Percentiles rank a stretch among this genome's conserved stretches.
phyloP scores from a whole-genome alignment of 53 echinoderm and acorn worm genomes.

The Hippasteria phrygiana region DNA sequence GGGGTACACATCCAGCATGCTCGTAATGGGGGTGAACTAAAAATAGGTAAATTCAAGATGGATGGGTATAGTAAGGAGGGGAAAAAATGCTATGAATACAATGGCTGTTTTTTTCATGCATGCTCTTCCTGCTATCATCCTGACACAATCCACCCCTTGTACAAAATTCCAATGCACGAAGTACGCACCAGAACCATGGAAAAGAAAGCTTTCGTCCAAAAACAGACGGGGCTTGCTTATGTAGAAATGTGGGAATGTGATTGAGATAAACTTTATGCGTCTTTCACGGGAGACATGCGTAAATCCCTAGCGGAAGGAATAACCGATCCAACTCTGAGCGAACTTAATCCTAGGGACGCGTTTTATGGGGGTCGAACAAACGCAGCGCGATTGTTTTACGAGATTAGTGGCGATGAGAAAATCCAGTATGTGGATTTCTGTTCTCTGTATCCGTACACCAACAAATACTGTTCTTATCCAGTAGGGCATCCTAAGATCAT shows the following conservation, averaged over 20 bases:
- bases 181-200: no score
- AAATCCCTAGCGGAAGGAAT: background rate
- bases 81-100: no score
- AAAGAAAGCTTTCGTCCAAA: no score
- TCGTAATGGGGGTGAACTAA: no score
- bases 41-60: no score
- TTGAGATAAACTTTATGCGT: background rate
- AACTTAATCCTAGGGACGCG: slow-evolving; percentile 11
- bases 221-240: no score
- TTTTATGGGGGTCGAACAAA: slow-evolving; percentile 30
- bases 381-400: slow-evolving; percentile 13
- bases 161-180: no score
- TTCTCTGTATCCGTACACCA: slow-evolving; percentile 40
- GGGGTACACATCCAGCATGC: no score
- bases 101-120: no score
- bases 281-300: background rate
- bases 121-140: no score
- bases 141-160: no score
- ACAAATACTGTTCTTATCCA: slow-evolving; percentile 55
- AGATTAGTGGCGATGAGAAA: slow-evolving; percentile 18
- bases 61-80: no score
- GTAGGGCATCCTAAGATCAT: slow-evolving; percentile 29
- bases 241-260: slow-evolving; percentile 71
- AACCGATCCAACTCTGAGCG: background rate
- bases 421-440: slow-evolving; percentile 38